phyloP scores from a whole-genome alignment of 2,797 vertebrate genomes.

The Scarus forsteni region DNA sequence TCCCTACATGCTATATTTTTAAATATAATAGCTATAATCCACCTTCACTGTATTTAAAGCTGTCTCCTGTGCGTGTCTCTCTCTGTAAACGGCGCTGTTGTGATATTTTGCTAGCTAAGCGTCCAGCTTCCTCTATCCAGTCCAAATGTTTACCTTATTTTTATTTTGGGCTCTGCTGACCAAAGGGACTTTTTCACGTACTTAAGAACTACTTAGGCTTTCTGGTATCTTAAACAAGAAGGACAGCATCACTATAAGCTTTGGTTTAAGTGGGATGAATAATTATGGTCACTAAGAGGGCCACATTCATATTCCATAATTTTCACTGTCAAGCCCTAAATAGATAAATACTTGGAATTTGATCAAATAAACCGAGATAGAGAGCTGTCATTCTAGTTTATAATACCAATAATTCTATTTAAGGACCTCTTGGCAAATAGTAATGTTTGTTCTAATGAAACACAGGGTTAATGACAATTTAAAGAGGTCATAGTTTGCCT shows the following conservation, averaged over 20 bases:
- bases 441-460: too few species aligned
- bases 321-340: too few species aligned
- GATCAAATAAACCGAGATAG: too few species aligned
- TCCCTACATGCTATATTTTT: background rate
- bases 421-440: too few species aligned
- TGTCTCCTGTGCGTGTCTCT: slow-evolving; percentile 10
- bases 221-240: background rate
- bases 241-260: slow-evolving; percentile 1
- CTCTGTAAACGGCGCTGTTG: slow-evolving; percentile 27
- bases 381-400: too few species aligned
- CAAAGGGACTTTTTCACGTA: slow-evolving; percentile 17
- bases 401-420: too few species aligned
- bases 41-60: background rate
- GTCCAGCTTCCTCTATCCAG: slow-evolving; percentile 68
- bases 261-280: background rate
- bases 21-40: background rate
- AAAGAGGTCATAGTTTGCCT: too few species aligned
- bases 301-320: too few species aligned
- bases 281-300: too few species aligned
- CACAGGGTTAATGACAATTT: too few species aligned
- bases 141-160: slow-evolving; percentile 71
- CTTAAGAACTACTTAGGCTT: background rate
- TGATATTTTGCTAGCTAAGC: slow-evolving; percentile 63
- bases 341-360: too few species aligned
- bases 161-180: slow-evolving; percentile 55